Evolutionary conservation across 2,888 invertebrate species (phyloP).

Genomic region (Pristionchus japonicus): DNA sequence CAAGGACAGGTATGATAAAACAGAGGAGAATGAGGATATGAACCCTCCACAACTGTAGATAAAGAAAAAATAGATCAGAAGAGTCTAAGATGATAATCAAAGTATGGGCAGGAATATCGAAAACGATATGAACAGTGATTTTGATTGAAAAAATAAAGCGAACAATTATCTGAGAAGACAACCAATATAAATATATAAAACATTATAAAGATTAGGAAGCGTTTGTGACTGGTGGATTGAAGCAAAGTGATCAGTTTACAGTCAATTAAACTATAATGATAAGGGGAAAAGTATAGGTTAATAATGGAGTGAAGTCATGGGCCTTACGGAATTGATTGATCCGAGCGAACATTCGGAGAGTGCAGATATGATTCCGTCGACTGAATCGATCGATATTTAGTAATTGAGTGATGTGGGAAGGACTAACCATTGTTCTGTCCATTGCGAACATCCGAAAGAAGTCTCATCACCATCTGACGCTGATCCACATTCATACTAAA

Average conservation of each 20-base stretch:
- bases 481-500: slow-evolving; percentile 35
- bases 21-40: not conserved
- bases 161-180: slow-evolving; percentile 20
- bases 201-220: not conserved
- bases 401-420: not conserved
- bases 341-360: slow-evolving; percentile 23
- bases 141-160: not conserved
- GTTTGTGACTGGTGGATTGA: not conserved
- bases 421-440: slow-evolving; percentile 27
- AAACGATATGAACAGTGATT: not conserved
- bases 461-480: slow-evolving; percentile 20
- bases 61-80: slow-evolving; percentile 2
- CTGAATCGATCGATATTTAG: not conserved
- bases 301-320: slow-evolving; percentile 17
- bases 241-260: slow-evolving; percentile 43
- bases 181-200: slow-evolving; percentile 28
- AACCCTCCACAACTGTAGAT: not conserved
- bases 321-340: not conserved
- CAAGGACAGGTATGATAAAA: not conserved
- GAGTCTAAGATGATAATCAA: not conserved
- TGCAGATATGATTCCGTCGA: slow-evolving; percentile 18
- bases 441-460: slow-evolving; percentile 33
- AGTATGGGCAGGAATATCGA: slow-evolving; percentile 42
- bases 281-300: not conserved
- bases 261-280: not conserved